Evolutionary conservation across 1,140 invertebrate species (phyloP).

Genomic region (Lepidurus couesii): DNA sequence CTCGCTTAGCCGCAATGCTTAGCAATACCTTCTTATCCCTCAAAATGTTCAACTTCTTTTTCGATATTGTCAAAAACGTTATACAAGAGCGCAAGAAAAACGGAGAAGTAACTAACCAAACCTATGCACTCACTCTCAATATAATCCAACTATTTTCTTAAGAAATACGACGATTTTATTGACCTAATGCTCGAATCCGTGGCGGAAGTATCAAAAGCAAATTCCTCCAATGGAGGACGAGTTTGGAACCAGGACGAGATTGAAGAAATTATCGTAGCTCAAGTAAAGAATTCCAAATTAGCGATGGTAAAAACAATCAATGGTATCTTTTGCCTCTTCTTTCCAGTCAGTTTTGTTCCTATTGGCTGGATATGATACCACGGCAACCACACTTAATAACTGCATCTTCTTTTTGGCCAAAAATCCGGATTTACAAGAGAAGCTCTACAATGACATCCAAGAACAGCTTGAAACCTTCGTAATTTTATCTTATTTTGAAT

Average conservation of each 20-base stretch:
- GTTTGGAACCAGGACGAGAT: constrained; percentile 20
- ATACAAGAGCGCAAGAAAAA: neutral
- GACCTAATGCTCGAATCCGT: no score
- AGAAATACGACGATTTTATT: no score
- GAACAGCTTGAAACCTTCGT: constrained; percentile 34
- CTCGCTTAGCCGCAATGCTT: neutral
- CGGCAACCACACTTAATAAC: constrained; percentile 61
- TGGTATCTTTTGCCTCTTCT: neutral
- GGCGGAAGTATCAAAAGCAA: no score
- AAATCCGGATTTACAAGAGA: constrained; percentile 54
- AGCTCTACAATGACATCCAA: constrained; percentile 43
- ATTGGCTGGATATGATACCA: constrained; percentile 69
- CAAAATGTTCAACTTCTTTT: neutral
- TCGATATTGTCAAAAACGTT: neutral
- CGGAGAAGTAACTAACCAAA: neutral
- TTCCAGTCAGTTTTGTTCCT: constrained; percentile 62
- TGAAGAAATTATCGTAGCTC: constrained; percentile 28
- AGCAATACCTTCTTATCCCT: neutral
- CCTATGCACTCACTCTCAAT: neutral
- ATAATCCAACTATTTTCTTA: neutral
- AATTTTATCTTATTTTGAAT: neutral
- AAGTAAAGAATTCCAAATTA: neutral
- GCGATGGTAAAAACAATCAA: neutral
- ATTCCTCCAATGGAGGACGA: neutral
- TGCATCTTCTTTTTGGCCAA: constrained; percentile 60